Evolutionary conservation across 1,140 invertebrate species (phyloP).

Genomic region (Sogatella furcifera): DNA sequence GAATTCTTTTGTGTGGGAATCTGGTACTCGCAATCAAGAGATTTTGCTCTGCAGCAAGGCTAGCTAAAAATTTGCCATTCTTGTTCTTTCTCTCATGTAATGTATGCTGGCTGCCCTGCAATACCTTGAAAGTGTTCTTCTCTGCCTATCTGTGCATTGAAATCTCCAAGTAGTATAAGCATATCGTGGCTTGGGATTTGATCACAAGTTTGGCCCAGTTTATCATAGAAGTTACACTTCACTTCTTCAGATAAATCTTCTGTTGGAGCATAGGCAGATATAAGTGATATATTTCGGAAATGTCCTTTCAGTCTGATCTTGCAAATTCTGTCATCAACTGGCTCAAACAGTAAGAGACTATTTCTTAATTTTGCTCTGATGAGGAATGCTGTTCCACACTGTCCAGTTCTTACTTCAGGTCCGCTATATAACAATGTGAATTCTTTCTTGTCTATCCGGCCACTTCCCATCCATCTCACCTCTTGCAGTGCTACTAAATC

Average conservation of each 20-base stretch:
- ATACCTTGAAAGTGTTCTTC: not conserved
- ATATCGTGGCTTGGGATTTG: not conserved
- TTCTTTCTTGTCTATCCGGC: not conserved
- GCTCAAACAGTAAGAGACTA: not conserved
- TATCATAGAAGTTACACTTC: not conserved
- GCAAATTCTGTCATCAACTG: not conserved
- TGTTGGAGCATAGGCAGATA: not conserved
- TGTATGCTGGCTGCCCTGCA: not conserved
- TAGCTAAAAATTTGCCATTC: not conserved
- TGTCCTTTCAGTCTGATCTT: not conserved
- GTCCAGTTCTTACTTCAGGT: not conserved
- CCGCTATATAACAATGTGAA: not conserved
- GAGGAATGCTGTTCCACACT: not conserved
- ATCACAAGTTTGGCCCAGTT: not conserved
- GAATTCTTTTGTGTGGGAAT: not conserved
- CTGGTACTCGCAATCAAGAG: not conserved
- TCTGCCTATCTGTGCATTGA: not conserved
- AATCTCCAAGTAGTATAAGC: not conserved
- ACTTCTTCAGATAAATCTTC: not conserved
- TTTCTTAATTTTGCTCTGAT: not conserved
- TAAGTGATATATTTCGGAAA: not conserved
- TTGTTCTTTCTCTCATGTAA: not conserved
- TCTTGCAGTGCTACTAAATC: not conserved
- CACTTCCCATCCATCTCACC: not conserved
- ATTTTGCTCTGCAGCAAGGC: not conserved